Evolutionary conservation across 2,113 vertebrate genomes (phyloP), one percentile per base, ranked within the genome.

Genomic region (Brienomyrus brachyistius): DNA sequence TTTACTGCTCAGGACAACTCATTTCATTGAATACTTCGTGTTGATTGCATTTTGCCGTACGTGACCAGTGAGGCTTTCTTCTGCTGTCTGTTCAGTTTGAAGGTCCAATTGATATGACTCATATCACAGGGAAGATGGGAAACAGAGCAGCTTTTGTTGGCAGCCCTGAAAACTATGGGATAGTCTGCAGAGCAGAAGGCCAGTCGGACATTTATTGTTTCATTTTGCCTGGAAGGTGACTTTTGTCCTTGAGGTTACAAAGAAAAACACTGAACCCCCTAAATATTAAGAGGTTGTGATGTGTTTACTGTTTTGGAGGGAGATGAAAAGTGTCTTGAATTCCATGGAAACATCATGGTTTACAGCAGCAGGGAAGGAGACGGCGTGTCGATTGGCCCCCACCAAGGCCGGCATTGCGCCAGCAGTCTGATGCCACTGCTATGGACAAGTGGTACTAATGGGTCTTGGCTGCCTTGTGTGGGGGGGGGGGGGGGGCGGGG

Each of bases 391-490:
- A 13, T 54, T 19, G 9, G 85, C 48, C 54, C 21, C 90, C 91
- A 91, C 91, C 89, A 90, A 91, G 35, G 21, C 4, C 70, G 59
- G 89, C 51, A 40, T 54, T 48, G 45, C 35, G 35, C 11, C 21
- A 83, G 50, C 50, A 87, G 35, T 52, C 88, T 83, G 88, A 85
- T 4, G 31, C n/a, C 40, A 43, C 40, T 47, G 74, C 88, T 83
- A 31, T 80, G 74, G 90, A 83, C 21, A 74, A 52, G 47, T 40
- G 70, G 62, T 83, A 88, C 94, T 93, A 93, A 95, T 93, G 91
- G 93, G 86, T 83, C 93, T 91, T 92, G 92, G 91, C 90, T 92
- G 88, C 90, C 90, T 40, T 91, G 88, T 94, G 94, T 95, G 93
- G 5, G 89, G 94, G 94, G 92, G 94, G 94, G 92, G 89, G 93